Evolutionary conservation across 2,113 vertebrate genomes (phyloP).

Genomic region (Alectura lathami): DNA sequence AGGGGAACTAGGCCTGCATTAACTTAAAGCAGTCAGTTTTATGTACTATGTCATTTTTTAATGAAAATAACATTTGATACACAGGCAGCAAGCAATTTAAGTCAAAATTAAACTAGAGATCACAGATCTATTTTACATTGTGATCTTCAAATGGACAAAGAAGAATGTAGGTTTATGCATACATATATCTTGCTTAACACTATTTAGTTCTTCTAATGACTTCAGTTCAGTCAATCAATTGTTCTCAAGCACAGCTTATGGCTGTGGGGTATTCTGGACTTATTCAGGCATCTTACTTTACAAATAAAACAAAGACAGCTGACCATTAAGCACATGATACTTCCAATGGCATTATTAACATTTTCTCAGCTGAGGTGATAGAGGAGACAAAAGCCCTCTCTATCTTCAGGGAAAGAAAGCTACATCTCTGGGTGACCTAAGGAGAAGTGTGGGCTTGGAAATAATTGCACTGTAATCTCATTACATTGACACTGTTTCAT

Average conservation of each 20-base stretch:
- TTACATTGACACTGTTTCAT: background rate
- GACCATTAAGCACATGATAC: background rate
- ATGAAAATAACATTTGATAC: background rate
- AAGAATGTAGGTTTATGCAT: background rate
- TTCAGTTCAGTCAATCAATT: slow-evolving; percentile 30
- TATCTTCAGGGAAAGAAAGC: background rate
- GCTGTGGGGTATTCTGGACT: slow-evolving; percentile 25
- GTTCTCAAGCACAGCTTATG: background rate
- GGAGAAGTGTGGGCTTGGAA: background rate
- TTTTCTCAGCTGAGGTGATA: background rate
- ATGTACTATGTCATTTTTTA: background rate
- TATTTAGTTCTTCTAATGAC: slow-evolving; percentile 42
- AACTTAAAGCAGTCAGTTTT: background rate
- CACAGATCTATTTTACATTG: background rate
- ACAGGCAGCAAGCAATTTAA: background rate
- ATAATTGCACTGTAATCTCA: background rate
- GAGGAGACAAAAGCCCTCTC: background rate
- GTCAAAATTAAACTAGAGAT: background rate
- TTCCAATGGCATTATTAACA: background rate
- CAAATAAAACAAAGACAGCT: slow-evolving; percentile 33
- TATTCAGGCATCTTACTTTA: slow-evolving; percentile 17
- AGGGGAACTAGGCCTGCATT: background rate
- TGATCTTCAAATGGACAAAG: background rate
- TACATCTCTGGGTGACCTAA: background rate
- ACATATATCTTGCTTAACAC: slow-evolving; percentile 25